A percentile compares a stretch with the other conserved stretches of the same genome.
Conservation (phyloP, 2,113 vertebrate genomes). For the Carassius carassius region DNA sequence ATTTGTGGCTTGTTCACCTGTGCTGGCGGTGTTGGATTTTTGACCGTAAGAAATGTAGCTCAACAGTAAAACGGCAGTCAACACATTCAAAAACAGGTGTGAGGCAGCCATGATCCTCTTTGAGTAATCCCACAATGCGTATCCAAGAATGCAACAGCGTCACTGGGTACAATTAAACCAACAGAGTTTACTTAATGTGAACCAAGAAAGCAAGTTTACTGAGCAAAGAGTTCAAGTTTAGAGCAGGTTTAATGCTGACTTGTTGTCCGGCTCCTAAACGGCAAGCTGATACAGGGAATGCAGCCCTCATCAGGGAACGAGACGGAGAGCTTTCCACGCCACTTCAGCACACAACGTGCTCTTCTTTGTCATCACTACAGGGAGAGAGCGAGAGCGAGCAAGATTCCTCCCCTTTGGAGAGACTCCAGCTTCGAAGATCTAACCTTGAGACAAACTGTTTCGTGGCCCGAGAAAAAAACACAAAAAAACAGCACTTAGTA, state of each 20-base stretch:
- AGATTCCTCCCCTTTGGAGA: slow-evolving; percentile 38
- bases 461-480: not conserved
- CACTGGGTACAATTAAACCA: slow-evolving; percentile 2
- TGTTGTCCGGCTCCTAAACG: not conserved
- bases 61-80: slow-evolving; percentile 66
- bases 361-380: slow-evolving; percentile 13
- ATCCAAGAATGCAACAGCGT: not conserved
- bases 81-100: slow-evolving; percentile 49
- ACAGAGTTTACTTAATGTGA: not conserved
- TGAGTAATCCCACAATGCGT: slow-evolving; percentile 11
- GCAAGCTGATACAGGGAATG: slow-evolving; percentile 12
- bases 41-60: slow-evolving; percentile 63
- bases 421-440: slow-evolving; percentile 13
- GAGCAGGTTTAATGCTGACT: slow-evolving; percentile 19
- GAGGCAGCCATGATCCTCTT: slow-evolving; percentile 35
- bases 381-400: slow-evolving; percentile 18
- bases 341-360: slow-evolving; percentile 16
- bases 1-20: slow-evolving; percentile 66
- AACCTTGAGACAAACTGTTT: slow-evolving; percentile 23
- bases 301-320: not conserved
- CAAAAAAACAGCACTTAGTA: not conserved
- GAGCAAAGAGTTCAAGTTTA: slow-evolving; percentile 22
- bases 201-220: not conserved
- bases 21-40: slow-evolving; percentile 58
- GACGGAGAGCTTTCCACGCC: slow-evolving; percentile 8